Evolutionary conservation across 2,113 vertebrate genomes (phyloP).

Genomic region (Glaucomys volans): DNA sequence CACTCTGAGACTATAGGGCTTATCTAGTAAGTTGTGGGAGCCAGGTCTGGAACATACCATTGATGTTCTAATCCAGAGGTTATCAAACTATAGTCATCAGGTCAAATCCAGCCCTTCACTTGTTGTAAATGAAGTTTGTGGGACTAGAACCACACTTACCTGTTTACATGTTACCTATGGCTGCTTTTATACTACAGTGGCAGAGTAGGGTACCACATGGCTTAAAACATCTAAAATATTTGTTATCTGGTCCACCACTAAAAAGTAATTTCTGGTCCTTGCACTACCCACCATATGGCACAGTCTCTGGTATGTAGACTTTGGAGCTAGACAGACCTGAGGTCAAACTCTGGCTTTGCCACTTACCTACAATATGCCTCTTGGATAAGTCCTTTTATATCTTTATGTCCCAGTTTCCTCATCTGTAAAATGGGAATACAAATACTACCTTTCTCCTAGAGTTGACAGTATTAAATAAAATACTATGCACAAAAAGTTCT

Average conservation of each 20-base stretch:
- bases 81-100: background rate
- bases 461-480: constrained; percentile 31
- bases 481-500: background rate
- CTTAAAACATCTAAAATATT: background rate
- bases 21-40: background rate
- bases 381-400: constrained; percentile 4
- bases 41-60: background rate
- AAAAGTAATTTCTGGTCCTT: background rate
- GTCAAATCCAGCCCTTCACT: background rate
- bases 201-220: background rate
- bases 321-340: background rate
- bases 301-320: background rate
- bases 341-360: constrained; percentile 16
- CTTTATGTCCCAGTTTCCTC: background rate
- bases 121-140: background rate
- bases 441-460: background rate
- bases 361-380: background rate
- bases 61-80: background rate
- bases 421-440: constrained; percentile 26
- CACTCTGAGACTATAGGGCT: background rate
- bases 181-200: background rate
- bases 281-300: background rate
- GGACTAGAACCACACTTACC: background rate
- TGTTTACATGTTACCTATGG: background rate
- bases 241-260: background rate